Evolutionary conservation across 2,888 invertebrate genomes (phyloP), one percentile per base, ranked within the genome.

Genomic region (Amblyteles armatorius): DNA sequence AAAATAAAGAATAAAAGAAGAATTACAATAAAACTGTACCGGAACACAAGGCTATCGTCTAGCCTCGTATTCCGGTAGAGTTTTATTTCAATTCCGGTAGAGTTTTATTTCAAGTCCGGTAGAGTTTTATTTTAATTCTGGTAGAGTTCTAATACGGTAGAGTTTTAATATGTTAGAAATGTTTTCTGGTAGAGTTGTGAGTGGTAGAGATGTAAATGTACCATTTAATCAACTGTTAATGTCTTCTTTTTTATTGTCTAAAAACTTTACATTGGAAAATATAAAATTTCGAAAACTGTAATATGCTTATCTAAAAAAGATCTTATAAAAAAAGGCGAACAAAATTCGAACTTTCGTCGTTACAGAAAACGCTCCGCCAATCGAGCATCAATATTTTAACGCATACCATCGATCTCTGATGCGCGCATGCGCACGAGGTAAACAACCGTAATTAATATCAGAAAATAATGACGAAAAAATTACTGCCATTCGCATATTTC

Each of bases 401-500:
- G 60, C 29, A 13, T 68, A 82, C 65, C 65, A 63, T 55, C 52
- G 22, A 60, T 77, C 72, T 80, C 76, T 77, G 63, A 69, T 36
- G 40, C 77, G 60, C 80, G 77, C 57, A 60, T 13, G 63, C 44
- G 50, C 36, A n/a, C 40, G 79, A 68, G 84, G 79, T 84, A 76
- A 84, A 82, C 57, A 82, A 82, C 84, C 82, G 84, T 79, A 84
- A 84, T 84, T 79, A 84, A 84, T 76, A 84, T 7, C 6, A 33
- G 33, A 7, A 6, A 33, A 33, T 6, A 6, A 33, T 6, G 33
- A 0, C 33, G 16, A 50, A 50, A 48, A 16, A 50, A 50, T 50
- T 50, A 13, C 16, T 16, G 16, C 3, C 3, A 50, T 50, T 50
- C 50, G 50, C 16, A 16, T 16, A 5, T 16, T 50, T 50, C 0